Evolutionary conservation across 1,140 invertebrate species (phyloP), one percentile per base, ranked within the genome.

Genomic region (Dryas iulia): DNA sequence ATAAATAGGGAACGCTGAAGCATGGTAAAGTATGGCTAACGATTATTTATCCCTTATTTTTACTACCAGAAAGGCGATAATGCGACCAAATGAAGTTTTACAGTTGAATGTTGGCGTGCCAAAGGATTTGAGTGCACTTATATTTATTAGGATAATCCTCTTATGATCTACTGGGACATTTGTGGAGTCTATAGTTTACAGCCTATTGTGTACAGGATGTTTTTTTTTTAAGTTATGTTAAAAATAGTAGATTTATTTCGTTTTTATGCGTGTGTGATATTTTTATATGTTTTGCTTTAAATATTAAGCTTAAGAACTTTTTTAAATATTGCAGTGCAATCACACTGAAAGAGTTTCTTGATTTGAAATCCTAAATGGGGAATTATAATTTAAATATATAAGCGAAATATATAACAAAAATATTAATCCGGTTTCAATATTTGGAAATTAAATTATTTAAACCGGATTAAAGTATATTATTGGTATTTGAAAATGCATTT

Each of bases 121-220:
- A 66, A 76, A 70, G 76, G 76, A 71, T 72, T 77, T 82, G 63
- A 82, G 76, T 74, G 76, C 76, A 82, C 82, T 81, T 78, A 79
- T 79, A 86, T 88, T 88, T 88, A 88, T 88, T 85, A 82, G 77
- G 71, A 82, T 88, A 88, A 88, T 86, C 84, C 80, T 71, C 78
- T 83, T 84, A 87, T 69, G 67, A 72, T 68, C 53, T 69, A 61
- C 70, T 59, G 66, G 74, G 71, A 76, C 81, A 77, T 71, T 73
- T 66, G 78, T 76, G 76, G 72, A 77, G 69, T 72, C 77, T 76
- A 74, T 74, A 74, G 70, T 71, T 76, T 71, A 69, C 58, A 54
- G 61, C 28, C 66, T 72, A 56, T 71, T 66, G 35, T 76, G 68
- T 76, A 82, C 69, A 77, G 73, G 73, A 11, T 69, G 77, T 31